A percentile compares a stretch with the other conserved stretches of the same genome.
Evolutionary conservation across 2,888 invertebrate species (phyloP).

Genomic region (Dastarcus helophoroides): DNA sequence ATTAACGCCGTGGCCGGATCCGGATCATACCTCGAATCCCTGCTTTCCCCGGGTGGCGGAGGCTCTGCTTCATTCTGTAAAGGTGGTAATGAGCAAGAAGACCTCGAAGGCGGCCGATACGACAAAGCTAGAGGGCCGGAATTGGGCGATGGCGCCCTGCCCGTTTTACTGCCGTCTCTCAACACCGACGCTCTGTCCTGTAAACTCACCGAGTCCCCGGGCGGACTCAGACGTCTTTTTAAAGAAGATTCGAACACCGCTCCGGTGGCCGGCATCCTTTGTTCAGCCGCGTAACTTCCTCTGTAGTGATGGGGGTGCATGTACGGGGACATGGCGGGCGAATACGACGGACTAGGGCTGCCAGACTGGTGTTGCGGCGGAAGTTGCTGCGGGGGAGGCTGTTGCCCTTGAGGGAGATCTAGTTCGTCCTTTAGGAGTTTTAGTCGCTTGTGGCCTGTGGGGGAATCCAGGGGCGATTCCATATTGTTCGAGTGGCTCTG

Average conservation of each 20-base stretch:
- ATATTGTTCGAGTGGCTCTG: constrained; percentile 38
- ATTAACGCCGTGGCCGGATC: constrained; percentile 37
- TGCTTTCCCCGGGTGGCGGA: constrained; percentile 35
- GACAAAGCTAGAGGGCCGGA: constrained; percentile 26
- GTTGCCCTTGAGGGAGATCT: constrained; percentile 24
- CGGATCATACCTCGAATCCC: constrained; percentile 40
- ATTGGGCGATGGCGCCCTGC: constrained; percentile 40
- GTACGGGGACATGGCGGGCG: constrained; percentile 41
- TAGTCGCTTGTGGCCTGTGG: constrained; percentile 28
- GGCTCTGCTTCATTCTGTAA: constrained; percentile 44
- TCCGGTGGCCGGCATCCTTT: constrained; percentile 32
- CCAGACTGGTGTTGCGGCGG: constrained; percentile 29
- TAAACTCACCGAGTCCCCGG: constrained; percentile 41
- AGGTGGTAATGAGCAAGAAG: constrained; percentile 37
- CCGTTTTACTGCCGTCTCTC: constrained; percentile 49
- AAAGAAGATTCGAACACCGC: constrained; percentile 33
- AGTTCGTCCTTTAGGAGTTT: constrained; percentile 27
- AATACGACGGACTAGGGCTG: constrained; percentile 37
- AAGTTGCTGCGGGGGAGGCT: constrained; percentile 20
- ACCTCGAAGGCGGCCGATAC: constrained; percentile 40
- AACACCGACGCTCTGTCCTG: constrained; percentile 58
- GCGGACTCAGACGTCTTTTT: constrained; percentile 46
- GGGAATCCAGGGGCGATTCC: constrained; percentile 38
- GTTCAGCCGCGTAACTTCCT: constrained; percentile 33
- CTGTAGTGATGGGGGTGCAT: constrained; percentile 35